These are phyloP conservation scores for Diacarnus erythraeanus DNA, from an alignment of 37 sponge, comb jelly and placozoan genomes.

Conservation along the genomic window DNA sequence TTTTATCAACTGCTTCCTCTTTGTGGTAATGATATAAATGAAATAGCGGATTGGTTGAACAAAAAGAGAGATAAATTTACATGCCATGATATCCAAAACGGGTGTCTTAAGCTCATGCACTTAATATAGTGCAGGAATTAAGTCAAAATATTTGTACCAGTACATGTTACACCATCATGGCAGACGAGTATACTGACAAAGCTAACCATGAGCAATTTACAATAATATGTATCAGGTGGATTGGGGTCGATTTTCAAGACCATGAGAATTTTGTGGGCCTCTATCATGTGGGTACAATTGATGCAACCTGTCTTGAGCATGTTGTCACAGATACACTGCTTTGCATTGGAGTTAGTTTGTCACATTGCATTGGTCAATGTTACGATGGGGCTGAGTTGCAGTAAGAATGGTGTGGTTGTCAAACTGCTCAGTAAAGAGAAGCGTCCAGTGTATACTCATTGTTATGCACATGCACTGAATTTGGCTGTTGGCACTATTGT, in stretches of 20 bases:
- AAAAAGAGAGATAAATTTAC: conserved; percentile 71
- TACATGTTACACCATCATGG: conserved; percentile 63
- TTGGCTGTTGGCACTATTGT: conserved; percentile 54
- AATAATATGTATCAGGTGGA: conserved; percentile 58
- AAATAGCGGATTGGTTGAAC: conserved; percentile 51
- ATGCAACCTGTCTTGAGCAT: conserved; percentile 40
- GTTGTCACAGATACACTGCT: conserved; percentile 47
- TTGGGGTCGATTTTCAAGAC: conserved; percentile 33
- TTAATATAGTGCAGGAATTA: conserved; percentile 56
- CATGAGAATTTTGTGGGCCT: conserved; percentile 79
- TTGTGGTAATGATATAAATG: conserved; percentile 41
- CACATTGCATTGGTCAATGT: conserved; percentile 61
- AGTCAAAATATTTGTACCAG: conserved; percentile 35
- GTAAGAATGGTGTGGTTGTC: conserved; percentile 53
- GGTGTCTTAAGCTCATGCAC: conserved; percentile 71
- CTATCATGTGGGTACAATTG: conserved; percentile 43
- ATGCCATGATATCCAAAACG: conserved; percentile 77
- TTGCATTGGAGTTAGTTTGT: conserved; percentile 20
- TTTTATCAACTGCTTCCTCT: no score
- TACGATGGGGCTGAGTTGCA: conserved; percentile 43
- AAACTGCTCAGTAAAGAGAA: conserved; percentile 43
- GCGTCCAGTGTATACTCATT: conserved; percentile 66
- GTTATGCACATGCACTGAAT: conserved; percentile 74
- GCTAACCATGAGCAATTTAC: conserved; percentile 78
- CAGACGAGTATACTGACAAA: conserved; percentile 76